These are phyloP conservation scores for Spheniscus humboldti DNA, from an alignment of 2,797 vertebrate species.

Conservation along the genomic window DNA sequence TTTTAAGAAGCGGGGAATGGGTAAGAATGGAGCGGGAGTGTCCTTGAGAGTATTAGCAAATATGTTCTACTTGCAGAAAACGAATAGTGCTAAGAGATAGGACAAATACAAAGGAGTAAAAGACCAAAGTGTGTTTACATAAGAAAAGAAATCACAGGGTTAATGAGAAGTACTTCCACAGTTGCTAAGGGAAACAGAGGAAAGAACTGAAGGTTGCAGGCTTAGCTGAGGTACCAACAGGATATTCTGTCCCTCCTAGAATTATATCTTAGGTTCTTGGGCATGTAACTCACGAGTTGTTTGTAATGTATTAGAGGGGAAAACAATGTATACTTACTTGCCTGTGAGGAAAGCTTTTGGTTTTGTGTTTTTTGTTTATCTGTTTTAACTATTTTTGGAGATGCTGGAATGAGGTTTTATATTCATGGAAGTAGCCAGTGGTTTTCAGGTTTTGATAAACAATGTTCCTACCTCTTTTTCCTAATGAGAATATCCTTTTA, in stretches of 20 bases:
- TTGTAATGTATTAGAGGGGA: neutral
- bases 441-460: neutral
- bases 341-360: neutral
- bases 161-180: neutral
- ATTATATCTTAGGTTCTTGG: neutral
- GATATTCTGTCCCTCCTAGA: neutral
- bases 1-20: neutral
- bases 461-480: neutral
- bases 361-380: neutral
- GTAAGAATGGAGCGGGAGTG: neutral
- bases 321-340: neutral
- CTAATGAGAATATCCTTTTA: neutral
- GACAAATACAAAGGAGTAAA: neutral
- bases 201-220: neutral
- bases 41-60: neutral
- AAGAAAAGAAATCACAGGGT: neutral
- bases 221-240: neutral
- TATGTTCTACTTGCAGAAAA: neutral
- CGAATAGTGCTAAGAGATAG: neutral
- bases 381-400: neutral
- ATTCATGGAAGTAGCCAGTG: neutral
- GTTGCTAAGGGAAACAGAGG: neutral
- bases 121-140: neutral
- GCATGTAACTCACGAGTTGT: neutral
- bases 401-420: neutral